Percentiles rank a stretch among this genome's conserved stretches.
Conservation (phyloP, 2,888 invertebrate species). For the Amblyteles armatorius region DNA sequence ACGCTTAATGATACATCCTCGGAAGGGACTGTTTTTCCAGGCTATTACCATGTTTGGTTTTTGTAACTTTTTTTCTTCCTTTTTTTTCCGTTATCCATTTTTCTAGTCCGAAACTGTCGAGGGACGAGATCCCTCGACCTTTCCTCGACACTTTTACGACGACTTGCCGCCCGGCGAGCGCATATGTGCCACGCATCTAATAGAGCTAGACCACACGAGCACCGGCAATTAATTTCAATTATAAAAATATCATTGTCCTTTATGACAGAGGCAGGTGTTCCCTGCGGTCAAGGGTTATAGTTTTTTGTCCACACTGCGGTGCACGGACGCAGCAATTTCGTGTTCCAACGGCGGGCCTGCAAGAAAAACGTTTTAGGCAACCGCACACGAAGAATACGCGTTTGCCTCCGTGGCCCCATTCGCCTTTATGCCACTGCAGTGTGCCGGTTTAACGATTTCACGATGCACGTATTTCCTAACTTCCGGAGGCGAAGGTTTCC, state of each 20-base stretch:
- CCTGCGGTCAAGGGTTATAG: constrained; percentile 81
- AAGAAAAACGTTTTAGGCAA: constrained; percentile 64
- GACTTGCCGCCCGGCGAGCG: constrained; percentile 34
- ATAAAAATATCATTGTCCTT: constrained; percentile 84
- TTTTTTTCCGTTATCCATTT: constrained; percentile 23
- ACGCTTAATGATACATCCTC: constrained; percentile 44
- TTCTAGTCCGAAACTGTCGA: constrained; percentile 30
- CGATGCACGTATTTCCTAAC: constrained; percentile 30
- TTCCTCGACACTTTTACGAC: constrained; percentile 70
- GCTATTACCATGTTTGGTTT: neutral
- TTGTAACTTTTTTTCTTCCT: neutral
- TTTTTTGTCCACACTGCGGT: constrained; percentile 70
- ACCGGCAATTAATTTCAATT: constrained; percentile 83
- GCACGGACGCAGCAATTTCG: constrained; percentile 63
- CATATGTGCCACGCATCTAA: constrained; percentile 49
- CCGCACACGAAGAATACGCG: constrained; percentile 36
- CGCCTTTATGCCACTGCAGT: constrained; percentile 20
- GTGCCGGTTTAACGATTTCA: constrained; percentile 41
- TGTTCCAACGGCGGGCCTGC: constrained; percentile 30
- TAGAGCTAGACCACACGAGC: constrained; percentile 68
- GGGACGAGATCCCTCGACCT: constrained; percentile 10
- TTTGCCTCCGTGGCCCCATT: constrained; percentile 30
- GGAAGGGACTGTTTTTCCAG: constrained; percentile 22
- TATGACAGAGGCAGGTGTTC: constrained; percentile 81
- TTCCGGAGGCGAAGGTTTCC: constrained; percentile 7